Conservation (phyloP, 2,113 vertebrate genomes). For the Sinocyclocheilus maitianheensis region DNA sequence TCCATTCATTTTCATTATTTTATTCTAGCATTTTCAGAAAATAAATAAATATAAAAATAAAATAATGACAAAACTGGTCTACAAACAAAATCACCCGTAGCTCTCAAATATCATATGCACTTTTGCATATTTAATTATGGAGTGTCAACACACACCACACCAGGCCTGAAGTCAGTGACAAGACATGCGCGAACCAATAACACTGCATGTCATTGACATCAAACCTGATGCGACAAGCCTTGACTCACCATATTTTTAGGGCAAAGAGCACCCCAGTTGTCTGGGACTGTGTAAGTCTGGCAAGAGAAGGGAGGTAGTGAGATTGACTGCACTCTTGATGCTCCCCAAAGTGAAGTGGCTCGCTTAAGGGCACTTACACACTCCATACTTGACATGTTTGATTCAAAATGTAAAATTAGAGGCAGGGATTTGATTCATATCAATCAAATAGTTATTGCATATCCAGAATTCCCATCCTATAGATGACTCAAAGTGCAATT, state of each 20-base stretch:
- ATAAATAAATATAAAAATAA: no score
- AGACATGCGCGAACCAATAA: neutral
- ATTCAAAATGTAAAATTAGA: conserved; percentile 8
- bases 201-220: neutral
- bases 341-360: conserved; percentile 6
- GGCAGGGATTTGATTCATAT: neutral
- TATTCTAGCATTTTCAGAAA: neutral
- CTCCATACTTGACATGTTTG: neutral
- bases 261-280: neutral
- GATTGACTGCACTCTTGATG: conserved; percentile 19
- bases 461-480: neutral
- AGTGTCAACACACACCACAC: neutral
- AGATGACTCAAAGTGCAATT: neutral
- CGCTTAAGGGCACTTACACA: neutral
- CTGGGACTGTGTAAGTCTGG: neutral
- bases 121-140: neutral
- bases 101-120: neutral
- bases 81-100: neutral
- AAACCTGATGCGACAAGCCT: neutral
- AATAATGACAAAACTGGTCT: neutral
- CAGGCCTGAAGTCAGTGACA: neutral
- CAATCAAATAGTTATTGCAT: neutral
- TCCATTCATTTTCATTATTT: neutral
- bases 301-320: neutral
- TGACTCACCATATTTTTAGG: neutral